Percentiles rank a stretch among this genome's conserved stretches.
phyloP scores from a whole-genome alignment of 2,888 invertebrate species.

The Torymus auratus region DNA sequence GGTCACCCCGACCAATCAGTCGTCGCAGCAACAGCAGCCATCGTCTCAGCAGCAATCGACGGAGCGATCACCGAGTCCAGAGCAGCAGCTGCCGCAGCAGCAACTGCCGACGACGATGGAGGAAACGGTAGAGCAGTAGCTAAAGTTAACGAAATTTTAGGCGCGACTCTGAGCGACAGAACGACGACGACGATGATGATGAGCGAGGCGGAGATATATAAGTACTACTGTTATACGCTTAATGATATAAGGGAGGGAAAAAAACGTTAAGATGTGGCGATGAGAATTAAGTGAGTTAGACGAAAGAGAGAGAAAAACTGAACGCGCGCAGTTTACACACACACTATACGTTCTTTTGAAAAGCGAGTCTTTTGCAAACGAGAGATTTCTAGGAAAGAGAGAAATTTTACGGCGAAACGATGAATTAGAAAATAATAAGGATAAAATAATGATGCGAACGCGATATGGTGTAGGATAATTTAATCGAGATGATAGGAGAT shows the following conservation, averaged over 20 bases:
- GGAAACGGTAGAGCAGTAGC: conserved; percentile 75
- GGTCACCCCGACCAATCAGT: conserved; percentile 59
- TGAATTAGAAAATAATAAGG: too few species aligned
- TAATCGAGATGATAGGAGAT: conserved; percentile 23
- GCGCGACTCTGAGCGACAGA: conserved; percentile 23
- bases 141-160: too few species aligned
- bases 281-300: conserved; percentile 21
- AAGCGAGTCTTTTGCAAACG: conserved; percentile 42
- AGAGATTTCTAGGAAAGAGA: conserved; percentile 9
- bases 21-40: conserved; percentile 40
- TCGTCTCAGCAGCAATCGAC: conserved; percentile 4
- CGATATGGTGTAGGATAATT: conserved; percentile 26
- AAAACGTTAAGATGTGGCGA: conserved; percentile 23
- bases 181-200: conserved; percentile 28
- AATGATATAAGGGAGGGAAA: conserved; percentile 38
- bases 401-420: conserved; percentile 23
- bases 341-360: conserved; percentile 39
- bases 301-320: conserved; percentile 16
- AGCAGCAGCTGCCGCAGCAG: conserved; percentile 17
- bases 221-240: conserved; percentile 59
- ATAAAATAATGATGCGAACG: too few species aligned
- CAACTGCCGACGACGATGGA: conserved; percentile 59
- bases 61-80: neutral
- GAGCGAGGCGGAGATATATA: conserved; percentile 34
- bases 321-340: conserved; percentile 47